Percentiles rank a stretch among this genome's conserved stretches.
phyloP scores from a whole-genome alignment of 2,797 vertebrate genomes.

The Psittacula echo region DNA sequence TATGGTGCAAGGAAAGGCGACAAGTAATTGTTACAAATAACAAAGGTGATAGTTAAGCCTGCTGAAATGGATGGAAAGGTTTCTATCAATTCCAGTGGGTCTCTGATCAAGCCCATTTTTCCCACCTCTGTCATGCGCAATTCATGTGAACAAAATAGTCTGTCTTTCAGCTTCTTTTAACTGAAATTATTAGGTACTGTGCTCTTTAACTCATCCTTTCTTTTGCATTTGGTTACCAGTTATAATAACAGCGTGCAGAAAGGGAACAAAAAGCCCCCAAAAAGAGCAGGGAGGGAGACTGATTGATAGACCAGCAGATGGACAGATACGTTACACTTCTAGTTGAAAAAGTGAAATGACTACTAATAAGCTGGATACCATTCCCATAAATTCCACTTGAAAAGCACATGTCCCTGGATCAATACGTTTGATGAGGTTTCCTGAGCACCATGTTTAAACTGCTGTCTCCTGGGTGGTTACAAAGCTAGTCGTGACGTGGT shows the following conservation, averaged over 20 bases:
- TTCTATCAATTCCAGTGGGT: neutral
- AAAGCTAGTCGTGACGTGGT: neutral
- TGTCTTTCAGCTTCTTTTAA: neutral
- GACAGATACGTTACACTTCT: neutral
- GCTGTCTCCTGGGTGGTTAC: neutral
- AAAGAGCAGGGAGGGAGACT: neutral
- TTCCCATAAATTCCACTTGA: neutral
- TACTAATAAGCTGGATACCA: neutral
- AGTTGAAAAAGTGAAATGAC: neutral
- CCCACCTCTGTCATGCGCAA: neutral
- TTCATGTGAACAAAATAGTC: neutral
- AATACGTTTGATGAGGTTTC: neutral
- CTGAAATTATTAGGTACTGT: neutral
- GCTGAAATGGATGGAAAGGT: neutral
- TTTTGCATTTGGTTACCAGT: slow-evolving; percentile 3
- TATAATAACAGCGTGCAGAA: neutral
- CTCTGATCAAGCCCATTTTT: neutral
- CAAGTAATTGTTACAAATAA: neutral
- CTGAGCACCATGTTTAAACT: neutral
- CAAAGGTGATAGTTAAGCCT: neutral
- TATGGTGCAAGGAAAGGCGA: neutral
- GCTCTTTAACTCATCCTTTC: neutral
- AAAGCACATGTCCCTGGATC: neutral
- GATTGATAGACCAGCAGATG: neutral
- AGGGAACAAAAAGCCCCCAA: neutral